Evolutionary conservation across 2,888 invertebrate genomes (phyloP).

Genomic region (Nasonia oneida): DNA sequence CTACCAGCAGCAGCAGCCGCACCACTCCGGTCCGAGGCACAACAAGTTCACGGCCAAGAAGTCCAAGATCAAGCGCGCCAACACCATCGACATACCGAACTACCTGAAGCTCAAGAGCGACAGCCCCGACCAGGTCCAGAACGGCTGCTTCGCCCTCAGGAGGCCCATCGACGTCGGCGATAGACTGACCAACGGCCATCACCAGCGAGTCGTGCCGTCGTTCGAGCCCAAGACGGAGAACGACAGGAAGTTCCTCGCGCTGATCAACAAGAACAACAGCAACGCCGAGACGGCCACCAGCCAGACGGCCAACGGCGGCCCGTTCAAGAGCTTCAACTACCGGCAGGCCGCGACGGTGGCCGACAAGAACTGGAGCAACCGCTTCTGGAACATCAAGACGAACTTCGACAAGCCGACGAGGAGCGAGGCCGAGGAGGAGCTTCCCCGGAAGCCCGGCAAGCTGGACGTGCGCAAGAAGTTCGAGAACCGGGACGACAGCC

Average conservation of each 20-base stretch:
- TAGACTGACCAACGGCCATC: slow-evolving; percentile 75
- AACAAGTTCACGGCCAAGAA: slow-evolving; percentile 84
- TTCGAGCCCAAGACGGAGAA: slow-evolving; percentile 92
- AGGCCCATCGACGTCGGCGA: slow-evolving; percentile 83
- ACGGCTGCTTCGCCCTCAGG: slow-evolving; percentile 79
- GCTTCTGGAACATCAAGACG: slow-evolving; percentile 91
- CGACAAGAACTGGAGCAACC: slow-evolving; percentile 87
- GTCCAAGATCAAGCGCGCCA: slow-evolving; percentile 91
- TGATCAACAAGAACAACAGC: slow-evolving; percentile 86
- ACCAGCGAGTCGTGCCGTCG: slow-evolving; percentile 81
- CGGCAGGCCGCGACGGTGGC: slow-evolving; percentile 67
- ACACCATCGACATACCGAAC: slow-evolving; percentile 93
- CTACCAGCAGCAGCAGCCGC: slow-evolving; percentile 63
- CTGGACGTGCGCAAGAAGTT: slow-evolving; percentile 42
- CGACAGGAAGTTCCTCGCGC: slow-evolving; percentile 90
- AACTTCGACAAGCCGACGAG: slow-evolving; percentile 84
- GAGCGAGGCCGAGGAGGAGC: background rate
- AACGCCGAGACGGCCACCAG: slow-evolving; percentile 75
- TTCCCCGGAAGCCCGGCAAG: background rate
- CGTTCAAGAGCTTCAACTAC: slow-evolving; percentile 73
- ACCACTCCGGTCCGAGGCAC: slow-evolving; percentile 20
- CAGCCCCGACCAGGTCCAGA: slow-evolving; percentile 70
- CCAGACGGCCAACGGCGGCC: slow-evolving; percentile 60
- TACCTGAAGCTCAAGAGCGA: slow-evolving; percentile 71
- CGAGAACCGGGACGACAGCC: slow-evolving; percentile 7